phyloP scores from a whole-genome alignment of 2,113 vertebrate genomes.

The Phoxinus phoxinus region DNA sequence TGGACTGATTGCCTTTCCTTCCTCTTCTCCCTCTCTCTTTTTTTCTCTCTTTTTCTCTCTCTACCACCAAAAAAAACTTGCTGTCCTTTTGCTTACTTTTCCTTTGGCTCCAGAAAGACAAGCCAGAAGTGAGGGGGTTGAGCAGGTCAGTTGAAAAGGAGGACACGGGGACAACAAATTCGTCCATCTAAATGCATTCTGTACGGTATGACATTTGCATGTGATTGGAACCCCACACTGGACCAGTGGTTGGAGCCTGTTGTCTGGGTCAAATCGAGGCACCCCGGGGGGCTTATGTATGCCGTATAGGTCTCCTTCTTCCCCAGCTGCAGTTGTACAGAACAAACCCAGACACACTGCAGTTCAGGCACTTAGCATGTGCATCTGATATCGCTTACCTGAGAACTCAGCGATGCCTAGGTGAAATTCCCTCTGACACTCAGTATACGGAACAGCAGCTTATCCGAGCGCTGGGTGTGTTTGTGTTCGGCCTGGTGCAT shows the following conservation, averaged over 20 bases:
- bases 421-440: conserved; percentile 29
- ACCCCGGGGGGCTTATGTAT: conserved; percentile 49
- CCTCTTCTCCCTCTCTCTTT: conserved; percentile 65
- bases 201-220: conserved; percentile 35
- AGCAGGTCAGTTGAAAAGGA: conserved; percentile 33
- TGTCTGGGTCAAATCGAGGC: conserved; percentile 65
- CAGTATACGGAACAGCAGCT: conserved; percentile 25
- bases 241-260: conserved; percentile 63
- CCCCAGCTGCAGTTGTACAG: no score
- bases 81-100: conserved; percentile 76
- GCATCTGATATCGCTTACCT: conserved; percentile 27
- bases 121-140: conserved; percentile 46
- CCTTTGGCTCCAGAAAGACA: conserved; percentile 62
- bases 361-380: conserved; percentile 8
- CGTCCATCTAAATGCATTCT: conserved; percentile 27
- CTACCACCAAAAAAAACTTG: conserved; percentile 74
- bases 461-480: conserved; percentile 42
- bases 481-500: conserved; percentile 16
- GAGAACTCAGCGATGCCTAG: conserved; percentile 20
- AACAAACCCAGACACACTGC: background rate
- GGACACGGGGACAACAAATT: conserved; percentile 6
- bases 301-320: conserved; percentile 74
- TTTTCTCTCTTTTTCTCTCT: conserved; percentile 68
- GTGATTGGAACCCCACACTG: conserved; percentile 54
- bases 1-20: conserved; percentile 83